These are phyloP conservation scores for Orthonyx spaldingii DNA, from an alignment of 2,113 vertebrate genomes.

Conservation along the genomic window DNA sequence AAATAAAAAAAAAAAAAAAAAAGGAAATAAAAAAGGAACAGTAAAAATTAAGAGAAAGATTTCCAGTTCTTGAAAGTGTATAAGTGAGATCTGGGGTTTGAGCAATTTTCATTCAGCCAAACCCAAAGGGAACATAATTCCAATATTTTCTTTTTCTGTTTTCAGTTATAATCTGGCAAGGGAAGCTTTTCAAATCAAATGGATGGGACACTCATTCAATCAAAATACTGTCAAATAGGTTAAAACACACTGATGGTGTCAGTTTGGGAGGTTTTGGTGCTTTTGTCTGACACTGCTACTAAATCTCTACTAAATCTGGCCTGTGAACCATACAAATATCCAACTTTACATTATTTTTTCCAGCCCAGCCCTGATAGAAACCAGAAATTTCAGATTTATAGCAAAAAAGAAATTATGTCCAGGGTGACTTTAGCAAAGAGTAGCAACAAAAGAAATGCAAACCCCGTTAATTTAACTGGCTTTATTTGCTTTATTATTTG, in stretches of 20 bases:
- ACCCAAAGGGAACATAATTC: background rate
- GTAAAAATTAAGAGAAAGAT: background rate
- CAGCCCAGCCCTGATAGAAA: background rate
- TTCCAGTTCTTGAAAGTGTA: background rate
- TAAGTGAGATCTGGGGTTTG: background rate
- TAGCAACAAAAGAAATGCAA: background rate
- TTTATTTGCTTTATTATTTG: background rate
- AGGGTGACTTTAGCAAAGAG: background rate
- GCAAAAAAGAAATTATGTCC: too few relatives aligned
- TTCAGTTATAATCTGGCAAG: background rate
- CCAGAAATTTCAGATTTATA: background rate
- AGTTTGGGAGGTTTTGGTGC: background rate
- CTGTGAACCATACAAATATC: background rate
- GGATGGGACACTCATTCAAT: background rate
- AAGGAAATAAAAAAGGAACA: background rate
- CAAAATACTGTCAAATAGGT: background rate
- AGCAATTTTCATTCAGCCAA: background rate
- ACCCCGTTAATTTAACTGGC: accelerated
- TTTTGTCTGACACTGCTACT: background rate
- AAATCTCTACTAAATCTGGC: background rate
- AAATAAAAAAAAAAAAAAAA: background rate
- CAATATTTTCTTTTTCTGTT: background rate
- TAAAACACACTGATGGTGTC: background rate
- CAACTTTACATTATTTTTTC: background rate
- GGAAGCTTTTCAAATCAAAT: background rate